Conservation (phyloP, 2,797 vertebrate species). For the Cuniculus paca region DNA sequence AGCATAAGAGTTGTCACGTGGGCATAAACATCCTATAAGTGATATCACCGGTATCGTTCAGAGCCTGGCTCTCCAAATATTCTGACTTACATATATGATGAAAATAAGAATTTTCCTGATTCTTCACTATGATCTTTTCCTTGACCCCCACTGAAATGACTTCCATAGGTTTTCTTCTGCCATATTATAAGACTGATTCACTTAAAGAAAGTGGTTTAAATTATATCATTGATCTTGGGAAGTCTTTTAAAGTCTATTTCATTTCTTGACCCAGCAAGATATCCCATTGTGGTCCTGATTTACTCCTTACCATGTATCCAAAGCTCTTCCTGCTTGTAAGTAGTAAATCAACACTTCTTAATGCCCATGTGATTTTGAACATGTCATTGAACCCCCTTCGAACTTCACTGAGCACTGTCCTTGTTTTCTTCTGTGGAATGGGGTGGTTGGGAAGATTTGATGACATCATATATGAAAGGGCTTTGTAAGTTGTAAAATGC, state of each 20-base stretch:
- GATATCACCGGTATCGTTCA: constrained; percentile 65
- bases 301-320: neutral
- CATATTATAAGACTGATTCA: constrained; percentile 79
- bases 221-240: constrained; percentile 79
- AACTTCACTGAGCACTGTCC: neutral
- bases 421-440: neutral
- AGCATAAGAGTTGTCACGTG: constrained; percentile 39
- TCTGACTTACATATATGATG: constrained; percentile 77
- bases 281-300: neutral
- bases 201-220: constrained; percentile 77
- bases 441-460: neutral
- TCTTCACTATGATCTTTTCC: constrained; percentile 84
- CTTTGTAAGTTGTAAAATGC: neutral
- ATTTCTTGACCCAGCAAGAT: constrained; percentile 49
- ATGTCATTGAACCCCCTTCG: neutral
- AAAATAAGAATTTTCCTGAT: constrained; percentile 79
- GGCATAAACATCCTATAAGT: constrained; percentile 51
- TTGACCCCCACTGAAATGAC: constrained; percentile 82
- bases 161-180: constrained; percentile 83
- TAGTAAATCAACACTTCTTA: neutral
- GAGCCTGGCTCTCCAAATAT: constrained; percentile 54
- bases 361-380: neutral
- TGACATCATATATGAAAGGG: neutral
- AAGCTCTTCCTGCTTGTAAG: neutral
- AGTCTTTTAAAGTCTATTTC: constrained; percentile 82